Percentiles rank a stretch among this genome's conserved stretches.
Evolutionary conservation across 2,888 invertebrate genomes (phyloP).

Genomic region (Reticulitermes lucifugus): DNA sequence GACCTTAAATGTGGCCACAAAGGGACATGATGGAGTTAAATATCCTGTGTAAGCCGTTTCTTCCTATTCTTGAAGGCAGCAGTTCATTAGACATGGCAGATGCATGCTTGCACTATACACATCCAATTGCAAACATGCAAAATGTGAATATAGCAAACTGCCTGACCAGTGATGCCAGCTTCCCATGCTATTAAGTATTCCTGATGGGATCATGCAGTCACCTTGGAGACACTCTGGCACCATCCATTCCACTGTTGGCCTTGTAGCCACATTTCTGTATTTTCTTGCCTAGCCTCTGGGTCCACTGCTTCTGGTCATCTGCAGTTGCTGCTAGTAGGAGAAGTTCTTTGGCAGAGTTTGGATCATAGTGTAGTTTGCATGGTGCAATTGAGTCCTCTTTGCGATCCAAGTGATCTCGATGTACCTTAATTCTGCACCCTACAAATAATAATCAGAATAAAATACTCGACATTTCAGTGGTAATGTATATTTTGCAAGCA

Average conservation of each 20-base stretch:
- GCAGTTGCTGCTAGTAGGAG: slow-evolving; percentile 86
- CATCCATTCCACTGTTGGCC: slow-evolving; percentile 76
- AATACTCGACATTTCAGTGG: too few relatives aligned
- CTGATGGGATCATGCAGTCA: slow-evolving; percentile 61
- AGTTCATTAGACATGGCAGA: too few relatives aligned
- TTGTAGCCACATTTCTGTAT: slow-evolving; percentile 94
- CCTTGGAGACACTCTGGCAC: slow-evolving; percentile 82
- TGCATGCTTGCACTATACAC: too few relatives aligned
- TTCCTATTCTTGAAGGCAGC: too few relatives aligned
- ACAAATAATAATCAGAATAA: slow-evolving; percentile 45
- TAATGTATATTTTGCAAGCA: too few relatives aligned
- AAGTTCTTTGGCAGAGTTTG: slow-evolving; percentile 92
- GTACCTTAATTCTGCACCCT: slow-evolving; percentile 97
- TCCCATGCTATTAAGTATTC: too few relatives aligned
- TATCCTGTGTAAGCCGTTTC: too few relatives aligned
- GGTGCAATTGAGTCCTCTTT: slow-evolving; percentile 88
- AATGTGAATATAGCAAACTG: background rate
- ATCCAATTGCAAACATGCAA: too few relatives aligned
- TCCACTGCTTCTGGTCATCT: slow-evolving; percentile 95
- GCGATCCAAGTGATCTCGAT: slow-evolving; percentile 93
- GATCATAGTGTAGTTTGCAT: slow-evolving; percentile 96
- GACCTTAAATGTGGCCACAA: too few relatives aligned
- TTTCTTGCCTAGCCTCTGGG: slow-evolving; percentile 88
- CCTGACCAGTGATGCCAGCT: background rate
- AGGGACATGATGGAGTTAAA: too few relatives aligned